A percentile compares a stretch with the other conserved stretches of the same genome.
Evolutionary conservation across 2,888 invertebrate genomes (phyloP).

Genomic region (Cosmia pyralina): DNA sequence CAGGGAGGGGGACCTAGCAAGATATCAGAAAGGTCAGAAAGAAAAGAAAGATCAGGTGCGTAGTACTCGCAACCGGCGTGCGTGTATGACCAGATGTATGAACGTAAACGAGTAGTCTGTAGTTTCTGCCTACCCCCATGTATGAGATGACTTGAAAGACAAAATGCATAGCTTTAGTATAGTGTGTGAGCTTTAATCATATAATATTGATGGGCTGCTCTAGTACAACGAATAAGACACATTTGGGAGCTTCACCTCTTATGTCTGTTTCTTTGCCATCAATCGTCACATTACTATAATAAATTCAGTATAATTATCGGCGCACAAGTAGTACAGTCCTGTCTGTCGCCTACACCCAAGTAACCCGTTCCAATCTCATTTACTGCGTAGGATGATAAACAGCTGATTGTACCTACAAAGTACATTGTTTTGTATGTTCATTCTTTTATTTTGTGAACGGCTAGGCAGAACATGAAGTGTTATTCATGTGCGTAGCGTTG

Average conservation of each 20-base stretch:
- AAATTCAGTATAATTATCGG: conserved; percentile 23
- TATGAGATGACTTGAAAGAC: neutral
- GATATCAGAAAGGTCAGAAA: no score
- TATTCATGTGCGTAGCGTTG: neutral
- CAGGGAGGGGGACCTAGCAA: no score
- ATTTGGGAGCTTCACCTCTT: neutral
- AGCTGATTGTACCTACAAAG: conserved; percentile 28
- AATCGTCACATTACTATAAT: conserved; percentile 15
- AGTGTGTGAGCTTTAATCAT: neutral
- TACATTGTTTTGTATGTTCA: conserved; percentile 25
- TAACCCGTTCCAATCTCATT: conserved; percentile 41
- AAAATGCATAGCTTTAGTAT: neutral
- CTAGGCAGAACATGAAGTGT: conserved; percentile 41
- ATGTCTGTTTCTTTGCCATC: neutral
- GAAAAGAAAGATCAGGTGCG: no score
- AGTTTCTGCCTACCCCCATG: no score
- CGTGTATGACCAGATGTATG: no score
- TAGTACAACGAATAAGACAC: neutral
- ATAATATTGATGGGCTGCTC: neutral
- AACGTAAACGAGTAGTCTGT: no score
- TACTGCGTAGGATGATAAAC: conserved; percentile 39
- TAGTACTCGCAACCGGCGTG: no score
- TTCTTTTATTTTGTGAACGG: conserved; percentile 8
- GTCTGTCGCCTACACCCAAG: conserved; percentile 43
- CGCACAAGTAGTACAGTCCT: neutral